A percentile compares a stretch with the other conserved stretches of the same genome.
These are phyloP conservation scores for Eubasilissa splendida DNA, from an alignment of 2,888 invertebrate genomes.

Conservation along the genomic window DNA sequence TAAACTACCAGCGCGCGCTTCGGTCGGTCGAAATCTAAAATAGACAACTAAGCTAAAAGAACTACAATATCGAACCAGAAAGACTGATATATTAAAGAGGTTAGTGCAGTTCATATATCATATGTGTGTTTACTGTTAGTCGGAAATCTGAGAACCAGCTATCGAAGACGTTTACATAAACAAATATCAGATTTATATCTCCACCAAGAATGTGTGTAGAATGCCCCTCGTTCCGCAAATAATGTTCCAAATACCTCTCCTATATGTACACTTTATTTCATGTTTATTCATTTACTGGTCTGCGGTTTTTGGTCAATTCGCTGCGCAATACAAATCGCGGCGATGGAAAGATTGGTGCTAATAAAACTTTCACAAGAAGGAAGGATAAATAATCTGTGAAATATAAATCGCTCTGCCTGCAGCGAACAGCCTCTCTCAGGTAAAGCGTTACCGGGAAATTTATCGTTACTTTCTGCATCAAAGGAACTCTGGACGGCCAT, in stretches of 20 bases:
- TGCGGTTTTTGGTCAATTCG: not conserved
- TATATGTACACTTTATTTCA: no score
- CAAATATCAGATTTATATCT: not conserved
- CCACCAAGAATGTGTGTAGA: not conserved
- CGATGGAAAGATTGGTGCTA: constrained; percentile 32
- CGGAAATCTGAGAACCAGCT: not conserved
- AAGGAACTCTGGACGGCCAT: constrained; percentile 48
- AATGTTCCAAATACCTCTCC: no score
- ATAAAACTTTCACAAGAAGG: constrained; percentile 37
- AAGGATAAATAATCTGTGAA: constrained; percentile 54
- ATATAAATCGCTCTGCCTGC: constrained; percentile 46
- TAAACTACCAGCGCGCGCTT: no score
- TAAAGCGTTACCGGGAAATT: constrained; percentile 52
- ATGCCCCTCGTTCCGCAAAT: no score
- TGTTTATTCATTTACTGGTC: no score
- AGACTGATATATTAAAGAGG: no score
- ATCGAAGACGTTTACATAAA: not conserved
- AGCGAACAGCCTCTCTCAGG: constrained; percentile 43
- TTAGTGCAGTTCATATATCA: no score
- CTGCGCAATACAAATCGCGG: constrained; percentile 29
- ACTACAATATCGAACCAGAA: no score
- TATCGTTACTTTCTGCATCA: constrained; percentile 54
- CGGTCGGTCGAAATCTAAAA: no score
- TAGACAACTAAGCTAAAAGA: no score
- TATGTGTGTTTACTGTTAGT: not conserved